Base-by-base conservation (phyloP, 2,797 vertebrate species). In the Tympanoctomys barrerae region DNA sequence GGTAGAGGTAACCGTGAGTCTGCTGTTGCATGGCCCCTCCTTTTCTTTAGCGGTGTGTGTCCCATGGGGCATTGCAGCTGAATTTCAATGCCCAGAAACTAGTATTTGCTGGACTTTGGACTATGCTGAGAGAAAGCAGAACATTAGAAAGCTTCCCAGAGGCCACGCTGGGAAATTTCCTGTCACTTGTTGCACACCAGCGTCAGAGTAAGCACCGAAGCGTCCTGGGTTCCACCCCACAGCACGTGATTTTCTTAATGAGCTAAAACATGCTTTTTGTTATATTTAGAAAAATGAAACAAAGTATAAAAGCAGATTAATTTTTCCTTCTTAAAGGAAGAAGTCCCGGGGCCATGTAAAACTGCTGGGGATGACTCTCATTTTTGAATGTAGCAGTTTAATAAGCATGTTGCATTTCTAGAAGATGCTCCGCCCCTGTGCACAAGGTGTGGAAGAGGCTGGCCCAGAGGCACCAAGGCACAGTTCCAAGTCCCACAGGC, bases 71-170 rank as follows among this genome's bases (percentile, higher is more conserved):
- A 1, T 7, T 22, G 21, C 14, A 64, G 71, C 70, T 84, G 36
- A 94, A 68, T 90, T 71, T 18, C 54, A 85, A 83, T 57, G 93
- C 16, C 92, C 90, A 86, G 62, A 78, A 91, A 11, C 3, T 39
- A 49, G 59, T 0, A 59, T 79, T 57, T 59, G 54, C 70, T 79
- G n/a, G 64, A 73, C 57, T 94, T 78, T 42, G 70, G 39, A 71
- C 26, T 71, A 22, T 68, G 24, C 54, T 83, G 39, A 59, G 57
- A 89, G 59, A 87, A 83, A 71, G 13, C 22, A 31, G 42, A 84
- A 71, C 87, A 90, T 54, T 10, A 81, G 36, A 78, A 94, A 64
- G 11, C n/a, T 36, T 52, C 42, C 18, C 57, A 75, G 91, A 94
- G 42, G 8, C 28, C 46, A n/a, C 1, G 7, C 10, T 66, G 42